Base-by-base conservation (phyloP, 2,888 invertebrate genomes). In the Parasteatoda lunata region DNA sequence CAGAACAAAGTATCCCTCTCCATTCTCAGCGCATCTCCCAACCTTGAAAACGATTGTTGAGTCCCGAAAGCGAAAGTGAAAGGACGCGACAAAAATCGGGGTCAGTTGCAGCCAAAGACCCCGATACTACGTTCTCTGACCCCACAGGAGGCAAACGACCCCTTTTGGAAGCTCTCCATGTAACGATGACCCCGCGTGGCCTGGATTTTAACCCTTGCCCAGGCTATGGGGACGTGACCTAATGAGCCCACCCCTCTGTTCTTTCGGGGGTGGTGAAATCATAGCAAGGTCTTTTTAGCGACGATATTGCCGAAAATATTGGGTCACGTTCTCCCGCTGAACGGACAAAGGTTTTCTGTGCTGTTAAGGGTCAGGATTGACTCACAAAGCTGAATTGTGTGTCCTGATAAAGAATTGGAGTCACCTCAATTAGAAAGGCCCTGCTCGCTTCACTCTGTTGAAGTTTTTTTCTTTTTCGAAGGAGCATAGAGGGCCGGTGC, bases 51-150 rank as follows among this genome's bases (percentile, higher is more conserved):
- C 15, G 52, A 72, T n/a, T 15, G 8, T 11, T 47, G 11, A 47
- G 48, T 54, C 51, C 15, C 47, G 73, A 59, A 73, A 73, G 8
- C 51, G 30, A 72, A 72, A 72, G 72, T n/a, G 8, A 52, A 72
- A 72, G 72, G 72, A 72, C 72, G 51, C 15, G 72, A 15, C 11
- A 45, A 15, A 83, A 51, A 77, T 59, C 49, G 71, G 76, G 85
- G 85, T 85, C 71, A 52, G 45, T 13, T 11, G 70, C 70, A 64
- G 85, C 71, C 85, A 59, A 52, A 65, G 85, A 85, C 85, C 85
- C 80, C 71, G 54, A 75, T 85, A 9, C 66, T 3, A n/a, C n/a
- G 75, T 69, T 75, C 52, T 45, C 76, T 71, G 78, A 79, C 65
- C 75, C 69, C 69, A 65, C 4, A 13, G n/a, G 66, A 48, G 72